These are phyloP conservation scores for Microtus pennsylvanicus DNA, from an alignment of 2,113 vertebrate species.

Conservation along the genomic window DNA sequence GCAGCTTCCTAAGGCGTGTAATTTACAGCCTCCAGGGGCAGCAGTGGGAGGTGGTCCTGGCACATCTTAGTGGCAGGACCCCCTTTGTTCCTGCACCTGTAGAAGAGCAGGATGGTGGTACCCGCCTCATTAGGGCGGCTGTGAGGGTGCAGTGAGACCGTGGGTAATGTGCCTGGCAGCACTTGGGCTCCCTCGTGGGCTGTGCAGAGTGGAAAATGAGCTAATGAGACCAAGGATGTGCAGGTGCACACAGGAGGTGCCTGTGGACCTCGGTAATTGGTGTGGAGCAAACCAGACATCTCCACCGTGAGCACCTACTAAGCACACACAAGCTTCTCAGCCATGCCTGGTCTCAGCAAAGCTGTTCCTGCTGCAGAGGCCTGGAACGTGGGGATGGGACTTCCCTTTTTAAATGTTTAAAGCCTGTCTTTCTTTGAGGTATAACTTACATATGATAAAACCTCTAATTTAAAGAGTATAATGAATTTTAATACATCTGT, in stretches of 20 bases:
- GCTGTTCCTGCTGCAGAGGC: background rate
- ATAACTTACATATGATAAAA: conserved; percentile 49
- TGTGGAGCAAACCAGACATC: background rate
- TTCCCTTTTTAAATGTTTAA: conserved; percentile 33
- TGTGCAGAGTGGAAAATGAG: background rate
- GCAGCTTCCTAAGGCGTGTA: background rate
- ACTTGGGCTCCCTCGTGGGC: background rate
- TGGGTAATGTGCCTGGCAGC: background rate
- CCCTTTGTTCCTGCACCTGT: background rate
- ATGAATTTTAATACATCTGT: conserved; percentile 51
- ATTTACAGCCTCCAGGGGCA: background rate
- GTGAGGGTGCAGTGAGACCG: conserved; percentile 13
- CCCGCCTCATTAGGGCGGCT: conserved; percentile 29
- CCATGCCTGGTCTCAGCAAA: background rate
- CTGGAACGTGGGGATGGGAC: background rate
- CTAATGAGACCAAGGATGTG: conserved; percentile 52
- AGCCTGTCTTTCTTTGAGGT: conserved; percentile 11
- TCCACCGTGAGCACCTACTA: conserved; percentile 45
- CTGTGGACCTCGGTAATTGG: conserved; percentile 42
- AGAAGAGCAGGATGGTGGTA: background rate
- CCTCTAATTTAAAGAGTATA: background rate
- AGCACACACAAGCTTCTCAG: background rate
- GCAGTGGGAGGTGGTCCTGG: background rate
- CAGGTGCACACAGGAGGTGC: background rate
- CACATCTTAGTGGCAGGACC: background rate